phyloP scores from a whole-genome alignment of 2,113 vertebrate genomes.

The Ranitomeya imitator region DNA sequence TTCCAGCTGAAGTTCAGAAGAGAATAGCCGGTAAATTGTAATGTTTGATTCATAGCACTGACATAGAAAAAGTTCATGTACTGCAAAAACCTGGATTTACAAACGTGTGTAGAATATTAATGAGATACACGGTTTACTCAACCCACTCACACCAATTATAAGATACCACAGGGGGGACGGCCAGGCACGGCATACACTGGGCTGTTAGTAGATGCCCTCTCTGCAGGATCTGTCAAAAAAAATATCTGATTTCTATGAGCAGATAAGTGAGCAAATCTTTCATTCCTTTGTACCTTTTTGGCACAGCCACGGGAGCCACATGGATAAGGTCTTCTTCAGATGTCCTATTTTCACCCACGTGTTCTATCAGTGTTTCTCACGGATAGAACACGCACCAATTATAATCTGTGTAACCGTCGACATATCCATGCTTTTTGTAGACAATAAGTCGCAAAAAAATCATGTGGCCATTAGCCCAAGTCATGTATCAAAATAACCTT shows the following conservation, averaged over 20 bases:
- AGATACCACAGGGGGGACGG: neutral
- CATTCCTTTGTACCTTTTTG: neutral
- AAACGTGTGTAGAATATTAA: neutral
- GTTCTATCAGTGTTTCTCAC: too few species aligned
- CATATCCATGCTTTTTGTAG: too few species aligned
- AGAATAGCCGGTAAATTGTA: conserved; percentile 16
- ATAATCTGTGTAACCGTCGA: too few species aligned
- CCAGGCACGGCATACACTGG: neutral
- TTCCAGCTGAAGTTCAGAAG: conserved; percentile 13
- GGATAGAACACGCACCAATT: too few species aligned
- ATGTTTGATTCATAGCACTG: conserved; percentile 5
- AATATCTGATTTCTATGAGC: neutral
- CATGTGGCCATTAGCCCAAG: too few species aligned
- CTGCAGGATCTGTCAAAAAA: neutral
- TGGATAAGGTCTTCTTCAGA: neutral
- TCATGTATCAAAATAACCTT: too few species aligned
- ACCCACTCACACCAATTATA: neutral
- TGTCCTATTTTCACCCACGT: too few species aligned
- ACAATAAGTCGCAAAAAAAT: too few species aligned
- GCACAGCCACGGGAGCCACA: neutral
- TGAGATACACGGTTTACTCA: neutral
- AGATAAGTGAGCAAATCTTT: neutral
- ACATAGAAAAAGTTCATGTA: neutral
- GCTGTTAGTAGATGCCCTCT: neutral
- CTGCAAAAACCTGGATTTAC: neutral